These are phyloP conservation scores for Cynopterus sphinx DNA, from an alignment of 2,797 vertebrate species.

Conservation along the genomic window DNA sequence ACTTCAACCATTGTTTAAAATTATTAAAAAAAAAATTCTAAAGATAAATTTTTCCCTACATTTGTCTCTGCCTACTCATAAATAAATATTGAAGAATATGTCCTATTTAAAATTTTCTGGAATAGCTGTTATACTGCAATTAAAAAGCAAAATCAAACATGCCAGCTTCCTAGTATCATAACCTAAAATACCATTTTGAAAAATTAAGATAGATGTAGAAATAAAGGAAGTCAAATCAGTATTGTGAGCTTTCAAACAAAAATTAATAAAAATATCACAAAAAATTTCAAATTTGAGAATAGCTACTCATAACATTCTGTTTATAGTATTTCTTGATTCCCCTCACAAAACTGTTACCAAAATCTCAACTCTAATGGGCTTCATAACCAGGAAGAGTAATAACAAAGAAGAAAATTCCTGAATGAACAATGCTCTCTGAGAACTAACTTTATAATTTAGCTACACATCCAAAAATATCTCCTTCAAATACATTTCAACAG, in stretches of 20 bases:
- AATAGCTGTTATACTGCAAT: background rate
- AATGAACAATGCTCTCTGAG: background rate
- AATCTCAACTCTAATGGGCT: background rate
- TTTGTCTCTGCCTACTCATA: background rate
- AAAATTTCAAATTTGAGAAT: background rate
- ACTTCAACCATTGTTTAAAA: background rate
- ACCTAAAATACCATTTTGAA: background rate
- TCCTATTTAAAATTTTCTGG: background rate
- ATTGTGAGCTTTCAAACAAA: constrained; percentile 41
- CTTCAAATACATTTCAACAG: background rate
- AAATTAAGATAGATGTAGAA: constrained; percentile 31
- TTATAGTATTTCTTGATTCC: constrained; percentile 2
- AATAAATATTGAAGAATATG: constrained; percentile 27
- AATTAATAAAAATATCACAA: constrained; percentile 24
- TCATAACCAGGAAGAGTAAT: background rate
- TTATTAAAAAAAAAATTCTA: constrained; percentile 2
- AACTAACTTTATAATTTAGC: background rate
- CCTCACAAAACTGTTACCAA: constrained; percentile 12
- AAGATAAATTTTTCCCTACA: background rate
- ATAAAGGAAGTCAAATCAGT: background rate
- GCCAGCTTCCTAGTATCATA: background rate
- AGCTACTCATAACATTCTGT: background rate
- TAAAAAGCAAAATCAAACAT: background rate
- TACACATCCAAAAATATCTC: background rate
- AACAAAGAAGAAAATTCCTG: background rate